These are phyloP conservation scores for Drosophila malerkotliana DNA, from an alignment of 1,140 invertebrate species.

Conservation along the genomic window DNA sequence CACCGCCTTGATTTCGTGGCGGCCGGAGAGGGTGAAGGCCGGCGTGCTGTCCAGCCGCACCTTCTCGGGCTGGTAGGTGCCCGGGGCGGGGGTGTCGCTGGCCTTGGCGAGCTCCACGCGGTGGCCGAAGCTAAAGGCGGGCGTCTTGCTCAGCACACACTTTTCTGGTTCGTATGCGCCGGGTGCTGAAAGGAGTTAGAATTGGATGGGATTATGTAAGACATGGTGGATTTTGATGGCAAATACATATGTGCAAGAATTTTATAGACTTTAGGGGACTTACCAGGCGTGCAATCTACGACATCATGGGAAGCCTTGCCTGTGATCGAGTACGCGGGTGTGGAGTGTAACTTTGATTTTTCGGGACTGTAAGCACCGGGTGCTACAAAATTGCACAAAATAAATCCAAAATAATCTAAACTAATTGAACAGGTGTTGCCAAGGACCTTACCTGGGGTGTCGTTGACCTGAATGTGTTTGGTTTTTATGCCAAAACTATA, in stretches of 20 bases:
- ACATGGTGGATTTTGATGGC: too few relatives aligned
- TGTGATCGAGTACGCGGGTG: slow-evolving; percentile 86
- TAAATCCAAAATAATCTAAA: not conserved
- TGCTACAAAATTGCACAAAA: slow-evolving; percentile 52
- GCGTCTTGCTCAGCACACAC: slow-evolving; percentile 85
- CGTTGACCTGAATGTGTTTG: slow-evolving; percentile 80
- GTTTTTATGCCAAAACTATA: slow-evolving; percentile 87
- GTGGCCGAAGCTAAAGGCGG: slow-evolving; percentile 86
- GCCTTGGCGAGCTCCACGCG: slow-evolving; percentile 85
- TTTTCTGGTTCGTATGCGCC: slow-evolving; percentile 92
- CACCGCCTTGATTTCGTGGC: slow-evolving; percentile 84
- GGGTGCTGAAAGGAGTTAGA: slow-evolving; percentile 86
- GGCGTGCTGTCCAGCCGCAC: slow-evolving; percentile 86
- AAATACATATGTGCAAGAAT: not conserved
- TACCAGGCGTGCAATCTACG: slow-evolving; percentile 86
- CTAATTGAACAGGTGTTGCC: not conserved
- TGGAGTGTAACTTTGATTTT: slow-evolving; percentile 73
- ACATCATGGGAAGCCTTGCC: slow-evolving; percentile 87
- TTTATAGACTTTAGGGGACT: slow-evolving; percentile 1
- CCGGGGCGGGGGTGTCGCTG: slow-evolving; percentile 87
- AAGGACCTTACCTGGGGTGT: slow-evolving; percentile 65
- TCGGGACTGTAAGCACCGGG: slow-evolving; percentile 86
- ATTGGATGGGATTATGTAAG: not conserved
- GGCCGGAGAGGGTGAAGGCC: slow-evolving; percentile 86
- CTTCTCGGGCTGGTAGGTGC: slow-evolving; percentile 88